Evolutionary conservation across 2,888 invertebrate species (phyloP), one percentile per base, ranked within the genome.

Genomic region (Heliconius aoede): DNA sequence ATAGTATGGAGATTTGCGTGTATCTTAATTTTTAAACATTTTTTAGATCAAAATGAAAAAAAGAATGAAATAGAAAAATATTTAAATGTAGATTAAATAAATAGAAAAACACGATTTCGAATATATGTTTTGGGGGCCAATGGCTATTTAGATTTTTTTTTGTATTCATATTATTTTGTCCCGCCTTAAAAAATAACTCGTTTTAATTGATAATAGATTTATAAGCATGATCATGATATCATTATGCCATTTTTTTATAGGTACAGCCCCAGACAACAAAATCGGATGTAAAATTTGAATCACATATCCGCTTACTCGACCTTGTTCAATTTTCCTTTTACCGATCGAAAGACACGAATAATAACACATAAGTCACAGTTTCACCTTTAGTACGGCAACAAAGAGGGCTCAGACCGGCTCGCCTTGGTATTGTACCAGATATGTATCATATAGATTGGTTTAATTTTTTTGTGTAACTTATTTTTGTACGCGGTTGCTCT

Each of bases 271-370:
- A 15, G 13, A 32, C 18, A 18, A 76, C 76, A 55, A 73, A 76
- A 73, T 67, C 76, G 62, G 74, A 74, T 76, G 55, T 73, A 28
- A 76, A 46, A 62, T 74, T 73, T 62, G 30, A n/a, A 61, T 30
- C 67, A 40, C 68, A 65, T 72, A 78, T 78, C 74, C 78, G 74
- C 73, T 65, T 69, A 32, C n/a, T 24, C 61, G 73, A 26, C 78
- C 78, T 78, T 76, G 78, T 46, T 65, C 55, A 74, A 76, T 76
- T 76, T 78, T 78, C 76, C 78, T 74, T 78, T 78, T 78, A 78
- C 78, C 60, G 76, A 76, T 65, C 71, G 46, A 60, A 40, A 71
- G 36, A 75, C 72, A 75, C 72, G 26, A 74, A 60, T 24, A 67
- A 75, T 72, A 78, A 61, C 30, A 68, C 55, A 75, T 69, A 75